phyloP scores from a whole-genome alignment of 2,797 vertebrate species.

The Pygocentrus nattereri region DNA sequence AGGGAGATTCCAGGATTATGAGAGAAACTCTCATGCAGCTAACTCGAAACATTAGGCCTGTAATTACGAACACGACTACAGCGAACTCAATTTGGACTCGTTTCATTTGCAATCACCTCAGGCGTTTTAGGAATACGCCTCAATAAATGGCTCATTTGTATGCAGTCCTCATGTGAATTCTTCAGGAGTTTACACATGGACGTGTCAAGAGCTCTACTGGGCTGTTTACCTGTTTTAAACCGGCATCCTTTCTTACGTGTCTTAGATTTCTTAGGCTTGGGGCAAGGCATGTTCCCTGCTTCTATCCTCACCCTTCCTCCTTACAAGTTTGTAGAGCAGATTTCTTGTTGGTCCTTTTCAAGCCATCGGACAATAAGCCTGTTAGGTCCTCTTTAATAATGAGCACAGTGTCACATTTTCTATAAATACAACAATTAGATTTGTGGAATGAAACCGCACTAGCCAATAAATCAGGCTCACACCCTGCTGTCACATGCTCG shows the following conservation, averaged over 20 bases:
- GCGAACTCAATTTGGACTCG: slow-evolving; percentile 8
- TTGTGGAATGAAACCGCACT: background rate
- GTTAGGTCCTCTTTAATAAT: background rate
- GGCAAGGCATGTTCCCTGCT: background rate
- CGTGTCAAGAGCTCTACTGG: background rate
- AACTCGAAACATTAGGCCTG: background rate
- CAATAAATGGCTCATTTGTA: background rate
- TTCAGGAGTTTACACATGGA: background rate
- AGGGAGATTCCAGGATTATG: background rate
- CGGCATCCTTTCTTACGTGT: background rate
- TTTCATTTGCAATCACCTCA: slow-evolving; percentile 4
- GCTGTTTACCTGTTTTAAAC: background rate
- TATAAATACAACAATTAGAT: slow-evolving; percentile 20
- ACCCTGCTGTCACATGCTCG: slow-evolving; percentile 30
- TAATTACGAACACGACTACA: background rate
- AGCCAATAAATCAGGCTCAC: slow-evolving; percentile 25
- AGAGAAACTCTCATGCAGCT: background rate
- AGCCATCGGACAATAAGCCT: slow-evolving; percentile 5
- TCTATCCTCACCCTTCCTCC: background rate
- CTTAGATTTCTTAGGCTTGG: background rate
- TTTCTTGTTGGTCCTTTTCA: background rate
- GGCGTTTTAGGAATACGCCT: background rate
- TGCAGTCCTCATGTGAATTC: background rate
- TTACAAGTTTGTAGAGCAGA: background rate
- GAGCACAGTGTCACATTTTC: background rate